Evolutionary conservation across 1,140 invertebrate species (phyloP).

Genomic region (Calephelis virginiensis): DNA sequence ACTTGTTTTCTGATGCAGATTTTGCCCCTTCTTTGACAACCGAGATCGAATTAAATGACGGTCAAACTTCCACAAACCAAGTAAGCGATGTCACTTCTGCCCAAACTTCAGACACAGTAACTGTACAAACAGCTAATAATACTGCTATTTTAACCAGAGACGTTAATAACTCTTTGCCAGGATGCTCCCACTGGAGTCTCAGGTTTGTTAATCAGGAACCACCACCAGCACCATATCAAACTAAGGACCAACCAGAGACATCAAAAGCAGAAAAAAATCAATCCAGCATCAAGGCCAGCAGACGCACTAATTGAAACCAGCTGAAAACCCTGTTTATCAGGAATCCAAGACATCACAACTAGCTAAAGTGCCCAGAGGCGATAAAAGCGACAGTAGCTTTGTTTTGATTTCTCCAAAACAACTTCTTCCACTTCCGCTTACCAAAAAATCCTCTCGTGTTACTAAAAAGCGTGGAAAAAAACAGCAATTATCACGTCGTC

Average conservation of each 20-base stretch:
- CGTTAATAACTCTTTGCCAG: too few species aligned
- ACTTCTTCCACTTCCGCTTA: slow-evolving; percentile 23
- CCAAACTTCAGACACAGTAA: not conserved
- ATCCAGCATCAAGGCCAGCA: too few species aligned
- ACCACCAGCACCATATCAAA: slow-evolving; percentile 1
- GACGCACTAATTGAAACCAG: too few species aligned
- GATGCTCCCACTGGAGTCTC: too few species aligned
- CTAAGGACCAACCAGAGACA: slow-evolving; percentile 1
- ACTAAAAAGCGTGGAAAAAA: slow-evolving; percentile 29
- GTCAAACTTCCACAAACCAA: not conserved
- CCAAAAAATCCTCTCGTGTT: slow-evolving; percentile 20
- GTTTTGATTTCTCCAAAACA: not conserved
- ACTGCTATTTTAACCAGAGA: too few species aligned
- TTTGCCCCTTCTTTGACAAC: not conserved
- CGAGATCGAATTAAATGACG: not conserved
- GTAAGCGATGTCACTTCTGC: too few species aligned
- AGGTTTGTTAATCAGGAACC: not conserved
- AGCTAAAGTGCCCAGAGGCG: too few species aligned
- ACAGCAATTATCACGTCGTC: slow-evolving; percentile 29
- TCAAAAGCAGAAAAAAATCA: not conserved
- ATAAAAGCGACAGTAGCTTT: too few species aligned
- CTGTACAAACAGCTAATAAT: not conserved
- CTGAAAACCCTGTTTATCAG: too few species aligned
- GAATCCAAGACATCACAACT: too few species aligned
- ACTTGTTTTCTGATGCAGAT: not conserved